Base-by-base conservation (phyloP, 1,140 invertebrate genomes). In the Drosophila kanapiae region DNA sequence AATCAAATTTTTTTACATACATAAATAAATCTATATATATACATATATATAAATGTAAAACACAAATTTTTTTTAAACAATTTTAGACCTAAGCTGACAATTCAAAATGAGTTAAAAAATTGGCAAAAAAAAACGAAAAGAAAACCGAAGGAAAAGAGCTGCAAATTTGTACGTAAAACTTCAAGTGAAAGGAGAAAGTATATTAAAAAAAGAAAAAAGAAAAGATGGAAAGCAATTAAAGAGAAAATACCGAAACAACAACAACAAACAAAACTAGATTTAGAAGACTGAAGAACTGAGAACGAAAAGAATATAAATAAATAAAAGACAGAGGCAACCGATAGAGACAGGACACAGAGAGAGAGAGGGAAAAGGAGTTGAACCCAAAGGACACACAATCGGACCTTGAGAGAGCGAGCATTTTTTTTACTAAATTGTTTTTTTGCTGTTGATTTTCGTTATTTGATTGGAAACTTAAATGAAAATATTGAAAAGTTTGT, bases 1-100 rank as follows among this genome's bases (percentile, higher is more conserved):
- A 88, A 88, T 88, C 84, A 88, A 88, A 88, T 88, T 88, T 88
- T 88, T 88, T 88, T 82, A 82, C 80, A 88, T 87, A 88, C 77
- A 88, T 88, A 88, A 88, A 88, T 88, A 88, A 87, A 87, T 48
- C 47, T 9, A 48, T 48, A 48, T 9, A 47, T 47, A 45, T 23
- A 23, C 11, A 23, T 47, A 29, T n/a, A 69, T 60, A 75, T 87
- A 80, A 86, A 87, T 86, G 79, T 86, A 86, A 78, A 85, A 82
- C 80, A 83, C 83, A 88, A 77, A 53, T 77, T 84, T 90, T 88
- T 87, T 84, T 88, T 76, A 35, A 77, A 76, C 72, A 77, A 77
- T 83, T 78, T 68, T 82, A 78, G 75, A 27, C n/a, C 16, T 79
- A 80, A 80, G 76, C 49, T 38, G 53, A 48, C 38, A 69, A 62